These are phyloP conservation scores for Lytechinus variegatus DNA, from an alignment of 35 echinoderm and acorn worm species.

Conservation along the genomic window DNA sequence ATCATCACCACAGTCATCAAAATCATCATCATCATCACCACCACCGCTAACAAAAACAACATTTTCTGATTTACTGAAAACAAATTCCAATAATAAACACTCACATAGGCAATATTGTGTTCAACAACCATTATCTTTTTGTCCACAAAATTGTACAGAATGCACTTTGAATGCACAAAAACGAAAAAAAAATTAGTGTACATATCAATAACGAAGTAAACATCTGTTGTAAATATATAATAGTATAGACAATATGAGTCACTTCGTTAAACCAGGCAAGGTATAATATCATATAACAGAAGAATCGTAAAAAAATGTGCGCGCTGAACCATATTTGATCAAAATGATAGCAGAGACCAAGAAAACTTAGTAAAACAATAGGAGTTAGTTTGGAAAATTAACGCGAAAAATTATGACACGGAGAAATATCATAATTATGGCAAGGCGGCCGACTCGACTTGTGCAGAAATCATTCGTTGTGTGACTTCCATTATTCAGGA, in stretches of 20 bases:
- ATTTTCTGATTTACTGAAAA: not conserved
- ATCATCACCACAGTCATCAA: not conserved
- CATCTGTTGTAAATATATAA: conserved; percentile 52
- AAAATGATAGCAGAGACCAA: not conserved
- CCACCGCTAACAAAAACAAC: not conserved
- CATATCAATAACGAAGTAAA: conserved; percentile 53
- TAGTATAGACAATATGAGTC: conserved; percentile 49
- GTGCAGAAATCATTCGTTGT: not conserved
- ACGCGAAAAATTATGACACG: not conserved
- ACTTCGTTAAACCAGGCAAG: conserved; percentile 52
- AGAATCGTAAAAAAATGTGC: conserved; percentile 38
- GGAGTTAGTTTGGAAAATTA: not conserved
- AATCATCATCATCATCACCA: conserved; percentile 7
- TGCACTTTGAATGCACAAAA: conserved; percentile 56
- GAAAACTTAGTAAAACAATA: not conserved
- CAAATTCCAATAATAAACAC: not conserved
- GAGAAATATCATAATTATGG: not conserved
- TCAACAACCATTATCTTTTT: conserved; percentile 54
- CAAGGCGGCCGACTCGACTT: not conserved
- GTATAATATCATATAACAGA: conserved; percentile 51
- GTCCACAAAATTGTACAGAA: conserved; percentile 57
- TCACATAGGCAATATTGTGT: not conserved
- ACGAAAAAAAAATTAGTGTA: conserved; percentile 43
- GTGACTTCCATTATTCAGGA: not conserved
- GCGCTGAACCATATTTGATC: not conserved